Conservation (phyloP, 1,140 invertebrate genomes). For the Solenopsis fugax region DNA sequence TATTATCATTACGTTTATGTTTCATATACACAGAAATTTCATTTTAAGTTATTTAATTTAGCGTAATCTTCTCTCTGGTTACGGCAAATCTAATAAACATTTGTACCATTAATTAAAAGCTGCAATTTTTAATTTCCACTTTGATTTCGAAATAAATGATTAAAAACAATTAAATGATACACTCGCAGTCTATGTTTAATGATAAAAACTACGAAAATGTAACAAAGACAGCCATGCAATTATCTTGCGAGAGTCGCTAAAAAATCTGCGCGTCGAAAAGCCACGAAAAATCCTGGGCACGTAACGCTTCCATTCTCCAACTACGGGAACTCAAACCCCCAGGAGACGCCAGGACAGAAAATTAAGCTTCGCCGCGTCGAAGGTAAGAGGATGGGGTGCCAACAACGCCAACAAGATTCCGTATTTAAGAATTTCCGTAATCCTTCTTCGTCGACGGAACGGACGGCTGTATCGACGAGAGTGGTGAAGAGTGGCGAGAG, state of each 20-base stretch:
- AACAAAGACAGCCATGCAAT: neutral
- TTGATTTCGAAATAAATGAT: neutral
- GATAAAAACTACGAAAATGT: neutral
- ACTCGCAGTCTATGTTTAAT: neutral
- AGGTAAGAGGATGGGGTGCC: constrained; percentile 25
- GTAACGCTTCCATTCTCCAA: constrained; percentile 35
- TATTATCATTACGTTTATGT: constrained; percentile 21
- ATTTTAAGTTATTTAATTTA: constrained; percentile 32
- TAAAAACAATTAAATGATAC: neutral
- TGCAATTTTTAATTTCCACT: neutral
- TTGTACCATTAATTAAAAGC: neutral
- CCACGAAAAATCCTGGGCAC: constrained; percentile 33
- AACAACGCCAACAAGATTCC: constrained; percentile 75
- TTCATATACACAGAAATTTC: constrained; percentile 11
- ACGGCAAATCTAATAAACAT: neutral
- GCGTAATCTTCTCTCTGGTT: neutral
- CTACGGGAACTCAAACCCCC: constrained; percentile 28
- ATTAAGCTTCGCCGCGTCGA: constrained; percentile 48
- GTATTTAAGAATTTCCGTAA: constrained; percentile 80
- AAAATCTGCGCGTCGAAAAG: constrained; percentile 29
- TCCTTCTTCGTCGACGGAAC: constrained; percentile 77
- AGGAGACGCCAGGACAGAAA: constrained; percentile 56
- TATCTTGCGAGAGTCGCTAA: constrained; percentile 12
- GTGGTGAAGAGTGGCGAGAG: constrained; percentile 47
- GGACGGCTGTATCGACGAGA: constrained; percentile 71